Evolutionary conservation across 2,113 vertebrate genomes (phyloP), one percentile per base, ranked within the genome.

Genomic region (Bostrychus sinensis): DNA sequence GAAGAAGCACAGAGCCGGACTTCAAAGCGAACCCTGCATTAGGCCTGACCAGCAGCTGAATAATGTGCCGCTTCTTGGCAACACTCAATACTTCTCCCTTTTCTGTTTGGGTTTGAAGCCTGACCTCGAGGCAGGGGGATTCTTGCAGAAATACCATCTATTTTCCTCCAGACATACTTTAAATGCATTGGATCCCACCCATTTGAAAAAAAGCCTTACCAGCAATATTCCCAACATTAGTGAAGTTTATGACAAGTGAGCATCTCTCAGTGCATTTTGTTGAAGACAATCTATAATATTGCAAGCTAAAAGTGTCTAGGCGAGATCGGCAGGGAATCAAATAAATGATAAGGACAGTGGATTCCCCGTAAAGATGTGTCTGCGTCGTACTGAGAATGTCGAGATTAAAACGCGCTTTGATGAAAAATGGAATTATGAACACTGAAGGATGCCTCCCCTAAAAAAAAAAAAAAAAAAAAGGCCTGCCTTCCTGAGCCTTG

Each of bases 371-470:
- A 78, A 89, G 78, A 88, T 77, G 73, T 62, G 71, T 77, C 78
- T 62, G 63, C 57, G 2, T 81, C 66, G 42, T 26, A 80, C 78
- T 68, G 85, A 88, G 82, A 77, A 64, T 57, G 62, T 50, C 39
- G 72, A 87, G 89, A 89, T 88, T 88, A 87, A 86, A 88, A 89
- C 73, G 51, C 62, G 66, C 85, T 90, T 89, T 91, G 90, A 90
- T 89, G 83, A 90, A 85, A 91, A 89, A 86, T 85, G 67, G 72
- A 89, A 90, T 88, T 83, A 85, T 78, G 88, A 88, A 80, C 73
- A 81, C 57, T 80, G 79, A 86, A 78, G 71, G 85, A 87, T 82
- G 79, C 72, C 75, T 77, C 70, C 43, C 25, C 63, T 80, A 62
- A n/a, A n/a, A n/a, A n/a, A n/a, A n/a, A n/a, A n/a, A n/a, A n/a